Evolutionary conservation across 2,113 vertebrate genomes (phyloP).

Genomic region (Stigmatopora nigra): DNA sequence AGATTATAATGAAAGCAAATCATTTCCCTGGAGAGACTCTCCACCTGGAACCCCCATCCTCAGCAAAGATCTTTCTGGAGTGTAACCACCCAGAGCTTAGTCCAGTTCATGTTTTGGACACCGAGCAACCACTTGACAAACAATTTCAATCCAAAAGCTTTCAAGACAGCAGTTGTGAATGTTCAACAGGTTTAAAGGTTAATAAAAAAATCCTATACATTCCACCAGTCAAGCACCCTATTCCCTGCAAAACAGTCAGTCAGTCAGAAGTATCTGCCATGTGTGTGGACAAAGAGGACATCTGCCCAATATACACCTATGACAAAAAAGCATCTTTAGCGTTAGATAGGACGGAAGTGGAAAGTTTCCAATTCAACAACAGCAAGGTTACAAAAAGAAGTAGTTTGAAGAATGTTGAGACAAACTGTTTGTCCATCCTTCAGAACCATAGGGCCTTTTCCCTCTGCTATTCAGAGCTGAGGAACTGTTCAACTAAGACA

Average conservation of each 20-base stretch:
- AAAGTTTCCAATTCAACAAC: constrained; percentile 75
- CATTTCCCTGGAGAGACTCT: constrained; percentile 83
- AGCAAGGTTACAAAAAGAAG: constrained; percentile 78
- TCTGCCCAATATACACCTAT: constrained; percentile 70
- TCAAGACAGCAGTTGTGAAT: constrained; percentile 75
- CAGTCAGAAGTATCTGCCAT: constrained; percentile 77
- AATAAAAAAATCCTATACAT: constrained; percentile 85
- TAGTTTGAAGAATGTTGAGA: constrained; percentile 83
- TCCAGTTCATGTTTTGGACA: constrained; percentile 77
- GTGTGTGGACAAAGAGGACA: constrained; percentile 75
- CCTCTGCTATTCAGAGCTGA: constrained; percentile 75
- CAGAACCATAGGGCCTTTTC: constrained; percentile 79
- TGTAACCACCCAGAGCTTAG: constrained; percentile 88
- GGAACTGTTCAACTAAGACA: constrained; percentile 75
- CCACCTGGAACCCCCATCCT: constrained; percentile 81
- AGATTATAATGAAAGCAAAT: constrained; percentile 81
- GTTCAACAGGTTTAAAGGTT: constrained; percentile 78
- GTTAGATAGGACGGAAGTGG: constrained; percentile 76
- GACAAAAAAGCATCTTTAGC: constrained; percentile 70
- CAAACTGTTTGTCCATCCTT: constrained; percentile 69
- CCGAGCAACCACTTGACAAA: constrained; percentile 79
- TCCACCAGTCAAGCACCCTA: constrained; percentile 78
- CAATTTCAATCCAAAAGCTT: constrained; percentile 76
- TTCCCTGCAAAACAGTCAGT: constrained; percentile 72
- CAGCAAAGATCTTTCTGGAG: constrained; percentile 83